Evolutionary conservation across 1,140 invertebrate species (phyloP), one percentile per base, ranked within the genome.

Genomic region (Adoxophyes honmai): DNA sequence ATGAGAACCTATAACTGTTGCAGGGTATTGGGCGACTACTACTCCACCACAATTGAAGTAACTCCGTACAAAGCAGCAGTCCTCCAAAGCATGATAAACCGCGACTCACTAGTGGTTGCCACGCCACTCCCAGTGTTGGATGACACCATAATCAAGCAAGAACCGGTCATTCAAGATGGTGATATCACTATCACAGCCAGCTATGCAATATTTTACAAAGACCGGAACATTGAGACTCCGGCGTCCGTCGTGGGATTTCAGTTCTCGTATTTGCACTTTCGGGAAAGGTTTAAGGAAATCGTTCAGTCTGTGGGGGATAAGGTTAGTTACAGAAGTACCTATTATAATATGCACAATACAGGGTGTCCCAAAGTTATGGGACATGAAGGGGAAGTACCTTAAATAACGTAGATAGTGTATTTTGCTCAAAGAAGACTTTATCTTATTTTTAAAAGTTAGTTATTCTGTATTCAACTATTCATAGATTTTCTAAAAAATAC

Each of bases 51-150:
- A 0, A 95, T 97, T 13, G 95, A 98, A 76, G 97, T 98, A 78
- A 93, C 95, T 0, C 98, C 97, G 95, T 99, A 98, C 76, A 95
- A 95, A 77, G 93, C 95, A 44, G 96, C 97, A 1, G 95, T 98
- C 2, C 91, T 98, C 35, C 95, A 96, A 68, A 94, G 96, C 81
- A 90, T 93, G 70, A 89, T 94, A 21, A 94, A 96, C 64, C 90
- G 92, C 1, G 92, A 95, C 16, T 92, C 92, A 0, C 93, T 95
- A 68, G 94, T 96, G 0, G 95, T 95, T 74, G 93, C 93, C 58
- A 95, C 97, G 0, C 95, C 95, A 3, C 93, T 95, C 73, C 92
- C 94, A 56, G 88, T 87, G 4, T 88, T 90, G n/a, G 79, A 89
- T 1, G 75, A 90, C 14, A 84, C 90, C 0, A 81, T 88, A 7